Evolutionary conservation across 2,888 invertebrate species (phyloP).

Genomic region (Acronicta psi): DNA sequence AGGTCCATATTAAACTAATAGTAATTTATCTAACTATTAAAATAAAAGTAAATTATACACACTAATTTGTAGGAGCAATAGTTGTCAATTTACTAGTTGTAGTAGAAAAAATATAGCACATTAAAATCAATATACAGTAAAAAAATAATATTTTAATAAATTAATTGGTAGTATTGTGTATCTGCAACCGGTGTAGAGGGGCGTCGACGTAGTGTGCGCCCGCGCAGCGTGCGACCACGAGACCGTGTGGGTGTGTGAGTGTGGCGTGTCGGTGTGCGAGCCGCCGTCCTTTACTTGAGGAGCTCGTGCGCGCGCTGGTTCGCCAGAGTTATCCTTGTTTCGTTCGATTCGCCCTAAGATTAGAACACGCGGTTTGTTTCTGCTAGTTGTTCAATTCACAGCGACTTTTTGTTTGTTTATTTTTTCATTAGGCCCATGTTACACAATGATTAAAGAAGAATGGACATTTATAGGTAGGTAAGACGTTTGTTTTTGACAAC

Average conservation of each 20-base stretch:
- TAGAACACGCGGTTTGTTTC: slow-evolving; percentile 79
- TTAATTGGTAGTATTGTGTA: slow-evolving; percentile 32
- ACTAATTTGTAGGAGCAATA: slow-evolving; percentile 9
- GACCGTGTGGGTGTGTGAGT: slow-evolving; percentile 73
- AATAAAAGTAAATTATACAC: slow-evolving; percentile 12
- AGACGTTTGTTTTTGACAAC: not conserved
- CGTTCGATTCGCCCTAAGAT: slow-evolving; percentile 94
- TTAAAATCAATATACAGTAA: slow-evolving; percentile 10
- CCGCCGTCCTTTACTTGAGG: slow-evolving; percentile 93
- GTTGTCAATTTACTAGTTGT: slow-evolving; percentile 7
- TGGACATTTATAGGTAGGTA: not conserved
- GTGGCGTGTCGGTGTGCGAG: slow-evolving; percentile 66
- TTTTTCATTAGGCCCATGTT: slow-evolving; percentile 31
- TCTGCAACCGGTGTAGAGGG: slow-evolving; percentile 60
- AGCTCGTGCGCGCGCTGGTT: slow-evolving; percentile 99
- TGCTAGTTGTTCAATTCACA: slow-evolving; percentile 70
- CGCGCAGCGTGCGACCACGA: slow-evolving; percentile 72
- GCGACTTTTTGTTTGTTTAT: slow-evolving; percentile 64
- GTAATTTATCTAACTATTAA: slow-evolving; percentile 14
- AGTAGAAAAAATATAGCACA: slow-evolving; percentile 6
- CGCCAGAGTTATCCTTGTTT: slow-evolving; percentile 98
- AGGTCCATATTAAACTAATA: slow-evolving; percentile 38
- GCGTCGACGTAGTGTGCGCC: slow-evolving; percentile 26
- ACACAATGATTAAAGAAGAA: slow-evolving; percentile 37
- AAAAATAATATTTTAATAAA: slow-evolving; percentile 17